A percentile compares a stretch with the other conserved stretches of the same genome.
Conservation (phyloP, 2,797 vertebrate genomes). For the Denticeps clupeoides region DNA sequence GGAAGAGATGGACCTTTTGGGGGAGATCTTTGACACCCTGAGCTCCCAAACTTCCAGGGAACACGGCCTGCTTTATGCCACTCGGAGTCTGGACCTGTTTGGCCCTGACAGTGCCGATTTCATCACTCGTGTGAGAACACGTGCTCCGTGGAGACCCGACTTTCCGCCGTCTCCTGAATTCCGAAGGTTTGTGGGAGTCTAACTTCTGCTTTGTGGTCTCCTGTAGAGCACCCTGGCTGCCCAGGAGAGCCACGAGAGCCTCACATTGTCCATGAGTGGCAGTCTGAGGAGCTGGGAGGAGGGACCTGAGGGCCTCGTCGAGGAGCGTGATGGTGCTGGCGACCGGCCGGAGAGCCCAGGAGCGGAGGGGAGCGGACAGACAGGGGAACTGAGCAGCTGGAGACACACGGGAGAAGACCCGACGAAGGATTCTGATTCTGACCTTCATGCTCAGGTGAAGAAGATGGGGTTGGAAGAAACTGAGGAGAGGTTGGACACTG, state of each 20-base stretch:
- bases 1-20: constrained; percentile 75
- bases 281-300: constrained; percentile 62
- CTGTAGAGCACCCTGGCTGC: constrained; percentile 13
- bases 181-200: too few relatives aligned
- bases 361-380: neutral
- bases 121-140: constrained; percentile 63
- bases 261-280: constrained; percentile 48
- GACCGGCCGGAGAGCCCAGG: constrained; percentile 6
- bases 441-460: neutral
- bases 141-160: too few relatives aligned
- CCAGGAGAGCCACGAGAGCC: constrained; percentile 59
- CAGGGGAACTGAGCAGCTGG: too few relatives aligned
- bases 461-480: neutral
- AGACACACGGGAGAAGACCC: too few relatives aligned
- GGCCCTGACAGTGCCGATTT: constrained; percentile 58
- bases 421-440: too few relatives aligned
- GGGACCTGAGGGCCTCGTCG: constrained; percentile 27
- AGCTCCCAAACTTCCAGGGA: constrained; percentile 53
- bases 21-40: constrained; percentile 80
- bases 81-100: constrained; percentile 76
- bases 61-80: constrained; percentile 57
- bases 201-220: neutral
- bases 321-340: neutral
- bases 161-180: too few relatives aligned
- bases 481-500: constrained; percentile 1